Evolutionary conservation across 1,140 invertebrate species (phyloP).

Genomic region (Amphibalanus amphitrite): DNA sequence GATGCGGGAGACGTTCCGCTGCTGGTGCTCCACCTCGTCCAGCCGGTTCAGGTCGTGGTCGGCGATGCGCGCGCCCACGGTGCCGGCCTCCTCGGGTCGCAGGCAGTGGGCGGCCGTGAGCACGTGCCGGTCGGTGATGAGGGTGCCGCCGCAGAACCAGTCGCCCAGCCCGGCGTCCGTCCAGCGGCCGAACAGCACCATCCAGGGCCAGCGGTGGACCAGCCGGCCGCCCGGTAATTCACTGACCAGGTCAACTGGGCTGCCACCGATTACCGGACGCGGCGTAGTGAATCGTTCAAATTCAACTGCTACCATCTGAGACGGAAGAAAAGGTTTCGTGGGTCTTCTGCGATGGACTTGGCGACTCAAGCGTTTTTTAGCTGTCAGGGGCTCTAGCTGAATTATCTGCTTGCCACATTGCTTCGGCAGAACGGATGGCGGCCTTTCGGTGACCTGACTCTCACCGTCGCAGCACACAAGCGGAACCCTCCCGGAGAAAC

Average conservation of each 20-base stretch:
- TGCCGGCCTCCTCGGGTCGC: conserved; percentile 52
- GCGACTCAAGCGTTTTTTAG: no score
- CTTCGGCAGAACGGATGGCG: no score
- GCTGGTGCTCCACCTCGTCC: conserved; percentile 5
- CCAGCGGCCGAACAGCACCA: conserved; percentile 6
- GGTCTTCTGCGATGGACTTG: no score
- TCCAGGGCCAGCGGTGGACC: conserved; percentile 10
- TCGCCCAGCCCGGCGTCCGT: neutral
- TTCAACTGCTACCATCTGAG: no score
- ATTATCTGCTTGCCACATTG: no score
- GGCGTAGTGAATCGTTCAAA: no score
- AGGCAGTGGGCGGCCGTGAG: conserved; percentile 69
- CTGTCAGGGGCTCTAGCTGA: no score
- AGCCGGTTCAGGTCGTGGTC: conserved; percentile 29
- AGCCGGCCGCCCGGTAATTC: no score
- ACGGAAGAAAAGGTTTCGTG: no score
- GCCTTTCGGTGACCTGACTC: no score
- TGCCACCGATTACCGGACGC: conserved; percentile 7
- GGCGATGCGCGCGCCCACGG: conserved; percentile 67
- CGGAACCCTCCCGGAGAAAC: no score
- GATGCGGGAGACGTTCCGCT: conserved; percentile 15
- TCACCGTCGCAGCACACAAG: no score
- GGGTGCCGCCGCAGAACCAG: conserved; percentile 60
- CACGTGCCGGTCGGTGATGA: conserved; percentile 72
- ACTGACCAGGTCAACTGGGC: neutral